These are phyloP conservation scores for Heliconius eleuchia DNA, from an alignment of 1,140 invertebrate species.

Conservation along the genomic window DNA sequence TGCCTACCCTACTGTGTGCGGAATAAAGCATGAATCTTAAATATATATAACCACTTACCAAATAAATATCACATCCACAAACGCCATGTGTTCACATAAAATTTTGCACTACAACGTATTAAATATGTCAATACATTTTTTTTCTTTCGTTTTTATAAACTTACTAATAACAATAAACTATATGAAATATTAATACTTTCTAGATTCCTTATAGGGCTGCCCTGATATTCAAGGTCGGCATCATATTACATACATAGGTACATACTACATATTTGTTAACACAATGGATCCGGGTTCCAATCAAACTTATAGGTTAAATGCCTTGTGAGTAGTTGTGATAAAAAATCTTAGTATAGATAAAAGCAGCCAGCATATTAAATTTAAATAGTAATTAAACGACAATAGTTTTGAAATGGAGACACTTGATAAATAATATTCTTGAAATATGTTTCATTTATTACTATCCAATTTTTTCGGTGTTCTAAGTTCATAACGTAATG, in stretches of 20 bases:
- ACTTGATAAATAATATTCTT: too few relatives aligned
- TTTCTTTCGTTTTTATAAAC: not conserved
- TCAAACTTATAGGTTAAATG: conserved; percentile 1
- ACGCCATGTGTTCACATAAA: too few relatives aligned
- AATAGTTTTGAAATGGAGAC: too few relatives aligned
- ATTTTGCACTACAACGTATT: too few relatives aligned
- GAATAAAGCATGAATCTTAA: too few relatives aligned
- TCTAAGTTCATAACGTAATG: too few relatives aligned
- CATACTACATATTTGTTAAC: not conserved
- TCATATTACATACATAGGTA: not conserved
- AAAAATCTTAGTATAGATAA: not conserved
- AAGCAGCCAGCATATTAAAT: not conserved
- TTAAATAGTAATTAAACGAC: not conserved
- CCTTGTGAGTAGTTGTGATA: not conserved
- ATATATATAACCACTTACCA: too few relatives aligned
- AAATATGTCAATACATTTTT: too few relatives aligned
- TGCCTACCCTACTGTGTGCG: too few relatives aligned
- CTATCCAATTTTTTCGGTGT: too few relatives aligned
- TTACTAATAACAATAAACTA: not conserved
- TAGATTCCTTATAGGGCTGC: not conserved
- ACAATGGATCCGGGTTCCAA: conserved; percentile 1
- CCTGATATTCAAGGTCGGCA: not conserved
- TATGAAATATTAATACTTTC: not conserved
- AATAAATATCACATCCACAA: too few relatives aligned
- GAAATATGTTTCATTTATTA: too few relatives aligned